phyloP scores from a whole-genome alignment of 1,140 invertebrate species.

The Sycobia sp. region DNA sequence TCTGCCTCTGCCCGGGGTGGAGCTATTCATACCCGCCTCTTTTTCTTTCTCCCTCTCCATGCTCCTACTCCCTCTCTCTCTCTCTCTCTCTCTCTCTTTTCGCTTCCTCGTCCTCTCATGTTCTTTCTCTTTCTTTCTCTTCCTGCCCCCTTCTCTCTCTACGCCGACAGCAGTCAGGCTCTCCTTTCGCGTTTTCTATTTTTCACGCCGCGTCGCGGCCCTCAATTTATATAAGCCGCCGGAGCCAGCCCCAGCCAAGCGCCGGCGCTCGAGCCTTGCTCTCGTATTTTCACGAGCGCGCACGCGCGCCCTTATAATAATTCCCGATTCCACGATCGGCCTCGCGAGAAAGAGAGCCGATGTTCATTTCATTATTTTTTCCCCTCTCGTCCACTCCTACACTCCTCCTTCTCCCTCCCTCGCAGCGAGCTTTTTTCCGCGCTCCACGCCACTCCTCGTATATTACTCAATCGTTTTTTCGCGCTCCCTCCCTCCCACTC shows the following conservation, averaged over 20 bases:
- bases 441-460: no score
- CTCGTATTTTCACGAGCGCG: no score
- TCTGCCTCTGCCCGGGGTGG: slow-evolving; percentile 22
- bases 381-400: slow-evolving; percentile 32
- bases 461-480: slow-evolving; percentile 30
- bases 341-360: slow-evolving; percentile 39
- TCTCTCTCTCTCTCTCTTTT: no score
- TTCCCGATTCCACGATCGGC: slow-evolving; percentile 50
- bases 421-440: background rate
- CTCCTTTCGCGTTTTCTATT: slow-evolving; percentile 5
- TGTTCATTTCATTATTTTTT: slow-evolving; percentile 63
- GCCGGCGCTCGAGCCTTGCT: no score
- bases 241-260: slow-evolving; percentile 44
- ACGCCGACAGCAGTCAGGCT: slow-evolving; percentile 8
- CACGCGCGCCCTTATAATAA: slow-evolving; percentile 55
- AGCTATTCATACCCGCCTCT: background rate
- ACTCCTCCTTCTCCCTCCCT: background rate
- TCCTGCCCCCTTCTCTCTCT: background rate
- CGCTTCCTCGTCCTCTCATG: no score
- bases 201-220: slow-evolving; percentile 33
- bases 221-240: slow-evolving; percentile 54
- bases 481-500: slow-evolving; percentile 1
- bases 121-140: no score
- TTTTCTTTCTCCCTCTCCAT: slow-evolving; percentile 1
- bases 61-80: background rate